Evolutionary conservation across 2,113 vertebrate genomes (phyloP).

Genomic region (Porphyrio hochstetteri): DNA sequence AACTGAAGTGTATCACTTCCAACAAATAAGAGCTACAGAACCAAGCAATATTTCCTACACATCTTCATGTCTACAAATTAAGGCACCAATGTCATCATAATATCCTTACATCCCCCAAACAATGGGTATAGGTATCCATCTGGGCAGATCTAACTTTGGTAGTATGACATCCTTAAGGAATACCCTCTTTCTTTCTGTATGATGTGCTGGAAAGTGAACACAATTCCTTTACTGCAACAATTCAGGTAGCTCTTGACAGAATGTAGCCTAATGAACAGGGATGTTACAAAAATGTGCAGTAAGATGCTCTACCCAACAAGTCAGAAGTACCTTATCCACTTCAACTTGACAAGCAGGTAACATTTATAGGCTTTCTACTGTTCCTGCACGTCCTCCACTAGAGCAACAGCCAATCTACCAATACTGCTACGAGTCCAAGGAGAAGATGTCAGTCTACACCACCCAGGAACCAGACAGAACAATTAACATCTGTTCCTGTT

Average conservation of each 20-base stretch:
- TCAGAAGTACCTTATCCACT: neutral
- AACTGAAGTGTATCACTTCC: neutral
- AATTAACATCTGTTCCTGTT: conserved; percentile 44
- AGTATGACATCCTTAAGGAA: neutral
- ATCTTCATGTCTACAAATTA: neutral
- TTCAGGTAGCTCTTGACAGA: neutral
- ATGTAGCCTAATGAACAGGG: neutral
- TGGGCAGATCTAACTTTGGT: neutral
- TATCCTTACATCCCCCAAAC: neutral
- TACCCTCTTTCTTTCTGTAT: neutral
- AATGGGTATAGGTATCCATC: neutral
- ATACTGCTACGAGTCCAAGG: neutral
- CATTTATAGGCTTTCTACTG: conserved; percentile 3
- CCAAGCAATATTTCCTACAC: neutral
- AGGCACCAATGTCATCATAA: neutral
- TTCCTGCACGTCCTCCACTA: neutral
- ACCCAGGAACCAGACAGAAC: neutral
- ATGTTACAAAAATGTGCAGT: neutral
- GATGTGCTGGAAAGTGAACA: neutral
- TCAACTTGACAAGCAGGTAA: neutral
- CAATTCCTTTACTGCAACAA: neutral
- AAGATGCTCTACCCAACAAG: neutral
- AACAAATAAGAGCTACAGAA: neutral
- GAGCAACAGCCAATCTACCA: neutral
- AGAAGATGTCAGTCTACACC: conserved; percentile 7